phyloP scores from a whole-genome alignment of 1,140 invertebrate species.

The Scylla paramamosain region DNA sequence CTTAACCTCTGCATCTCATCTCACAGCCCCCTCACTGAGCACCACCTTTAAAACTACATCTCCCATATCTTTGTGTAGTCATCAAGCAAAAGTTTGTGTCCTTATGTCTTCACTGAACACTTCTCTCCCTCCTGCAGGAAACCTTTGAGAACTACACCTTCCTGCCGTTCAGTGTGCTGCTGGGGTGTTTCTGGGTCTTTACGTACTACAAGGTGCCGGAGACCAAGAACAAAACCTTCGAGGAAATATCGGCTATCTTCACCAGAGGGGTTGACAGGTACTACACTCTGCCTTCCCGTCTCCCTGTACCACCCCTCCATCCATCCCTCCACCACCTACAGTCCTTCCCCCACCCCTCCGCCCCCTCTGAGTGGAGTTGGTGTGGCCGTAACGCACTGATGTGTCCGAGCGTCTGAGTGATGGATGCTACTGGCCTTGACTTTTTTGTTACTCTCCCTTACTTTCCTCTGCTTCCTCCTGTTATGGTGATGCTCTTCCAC shows the following conservation, averaged over 20 bases:
- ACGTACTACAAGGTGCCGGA: constrained; percentile 99
- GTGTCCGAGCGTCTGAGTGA: no score
- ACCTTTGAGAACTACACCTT: constrained; percentile 96
- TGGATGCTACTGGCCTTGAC: no score
- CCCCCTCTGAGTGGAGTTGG: no score
- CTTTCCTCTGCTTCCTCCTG: no score
- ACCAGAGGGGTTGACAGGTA: constrained; percentile 76
- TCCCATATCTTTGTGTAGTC: no score
- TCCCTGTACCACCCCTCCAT: neutral
- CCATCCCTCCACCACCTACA: neutral
- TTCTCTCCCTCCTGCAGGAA: constrained; percentile 85
- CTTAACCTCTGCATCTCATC: no score
- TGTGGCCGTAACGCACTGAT: no score
- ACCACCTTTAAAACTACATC: no score
- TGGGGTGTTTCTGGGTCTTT: constrained; percentile 98
- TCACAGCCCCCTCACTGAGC: no score
- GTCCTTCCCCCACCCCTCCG: neutral
- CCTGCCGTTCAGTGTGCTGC: constrained; percentile 97
- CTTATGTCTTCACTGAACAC: neutral
- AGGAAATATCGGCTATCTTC: constrained; percentile 96
- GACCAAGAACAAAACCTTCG: constrained; percentile 99
- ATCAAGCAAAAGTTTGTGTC: no score
- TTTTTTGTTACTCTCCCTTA: no score
- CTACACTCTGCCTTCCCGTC: neutral
- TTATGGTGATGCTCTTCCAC: no score